Evolutionary conservation across 2,797 vertebrate species (phyloP).

Genomic region (Platyrinchus mystaceus): DNA sequence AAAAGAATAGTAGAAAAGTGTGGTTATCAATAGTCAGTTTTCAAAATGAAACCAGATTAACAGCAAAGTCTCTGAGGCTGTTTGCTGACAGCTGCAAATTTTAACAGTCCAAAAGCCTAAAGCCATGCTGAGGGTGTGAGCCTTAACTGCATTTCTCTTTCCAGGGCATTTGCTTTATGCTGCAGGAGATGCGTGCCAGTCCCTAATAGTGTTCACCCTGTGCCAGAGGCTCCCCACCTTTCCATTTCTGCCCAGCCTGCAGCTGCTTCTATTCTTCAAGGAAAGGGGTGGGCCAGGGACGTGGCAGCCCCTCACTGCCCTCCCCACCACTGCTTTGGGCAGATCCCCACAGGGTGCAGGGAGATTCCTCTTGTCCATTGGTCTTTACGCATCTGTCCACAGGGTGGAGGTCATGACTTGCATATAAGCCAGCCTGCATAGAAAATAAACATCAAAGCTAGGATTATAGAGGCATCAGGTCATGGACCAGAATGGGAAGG

Average conservation of each 20-base stretch:
- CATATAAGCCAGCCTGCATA: background rate
- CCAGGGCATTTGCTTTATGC: background rate
- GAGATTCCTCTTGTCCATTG: background rate
- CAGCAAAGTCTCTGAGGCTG: background rate
- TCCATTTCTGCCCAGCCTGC: background rate
- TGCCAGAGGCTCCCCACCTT: background rate
- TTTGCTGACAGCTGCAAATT: background rate
- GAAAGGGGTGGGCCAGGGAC: background rate
- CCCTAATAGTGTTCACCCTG: background rate
- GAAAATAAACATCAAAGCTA: background rate
- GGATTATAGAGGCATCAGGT: background rate
- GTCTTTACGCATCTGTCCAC: background rate
- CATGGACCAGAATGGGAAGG: background rate
- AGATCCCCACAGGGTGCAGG: background rate
- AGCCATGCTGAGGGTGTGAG: background rate
- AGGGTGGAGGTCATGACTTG: conserved; percentile 42
- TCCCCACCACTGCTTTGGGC: background rate
- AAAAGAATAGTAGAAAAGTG: background rate
- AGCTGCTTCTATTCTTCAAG: background rate
- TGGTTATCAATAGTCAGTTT: background rate
- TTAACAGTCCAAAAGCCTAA: background rate
- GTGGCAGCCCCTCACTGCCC: background rate
- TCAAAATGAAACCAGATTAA: background rate
- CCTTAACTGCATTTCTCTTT: background rate
- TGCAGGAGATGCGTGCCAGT: background rate